A percentile compares a stretch with the other conserved stretches of the same genome.
Conservation (phyloP, 2,888 invertebrate genomes). For the Monoplex corrugatus region DNA sequence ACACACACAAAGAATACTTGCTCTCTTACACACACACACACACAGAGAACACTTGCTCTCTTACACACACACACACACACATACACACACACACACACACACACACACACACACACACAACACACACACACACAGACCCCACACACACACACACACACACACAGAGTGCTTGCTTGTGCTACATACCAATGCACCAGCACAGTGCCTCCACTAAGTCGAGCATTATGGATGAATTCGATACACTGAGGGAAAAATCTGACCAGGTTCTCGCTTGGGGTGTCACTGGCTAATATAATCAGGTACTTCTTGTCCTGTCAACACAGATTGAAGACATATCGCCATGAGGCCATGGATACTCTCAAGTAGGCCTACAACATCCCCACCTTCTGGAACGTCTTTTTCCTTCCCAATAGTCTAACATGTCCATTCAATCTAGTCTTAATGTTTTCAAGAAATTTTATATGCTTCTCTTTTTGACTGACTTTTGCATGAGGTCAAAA, state of each 20-base stretch:
- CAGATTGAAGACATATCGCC: too few relatives aligned
- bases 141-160: not conserved
- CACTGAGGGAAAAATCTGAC: slow-evolving; percentile 95
- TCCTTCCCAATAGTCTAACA: too few relatives aligned
- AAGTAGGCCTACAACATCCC: too few relatives aligned
- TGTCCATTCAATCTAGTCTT: too few relatives aligned
- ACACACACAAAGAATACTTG: not conserved
- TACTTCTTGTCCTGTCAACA: slow-evolving; percentile 94
- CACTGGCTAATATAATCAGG: slow-evolving; percentile 96
- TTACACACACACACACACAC: too few relatives aligned
- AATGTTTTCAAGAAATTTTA: too few relatives aligned
- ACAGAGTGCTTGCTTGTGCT: too few relatives aligned
- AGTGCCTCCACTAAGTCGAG: slow-evolving; percentile 93
- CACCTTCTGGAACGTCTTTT: too few relatives aligned
- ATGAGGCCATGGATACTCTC: too few relatives aligned
- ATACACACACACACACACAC: too few relatives aligned
- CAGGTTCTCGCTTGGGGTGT: slow-evolving; percentile 95
- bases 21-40: not conserved
- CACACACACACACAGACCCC: not conserved
- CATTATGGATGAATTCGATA: slow-evolving; percentile 98
- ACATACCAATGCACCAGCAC: slow-evolving; percentile 93
- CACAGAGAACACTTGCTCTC: not conserved
- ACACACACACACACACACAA: slow-evolving; percentile 3
- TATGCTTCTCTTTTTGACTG: not conserved
- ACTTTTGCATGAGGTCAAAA: too few relatives aligned